These are phyloP conservation scores for Discoglossus pictus DNA, from an alignment of 2,797 vertebrate species.

Conservation along the genomic window DNA sequence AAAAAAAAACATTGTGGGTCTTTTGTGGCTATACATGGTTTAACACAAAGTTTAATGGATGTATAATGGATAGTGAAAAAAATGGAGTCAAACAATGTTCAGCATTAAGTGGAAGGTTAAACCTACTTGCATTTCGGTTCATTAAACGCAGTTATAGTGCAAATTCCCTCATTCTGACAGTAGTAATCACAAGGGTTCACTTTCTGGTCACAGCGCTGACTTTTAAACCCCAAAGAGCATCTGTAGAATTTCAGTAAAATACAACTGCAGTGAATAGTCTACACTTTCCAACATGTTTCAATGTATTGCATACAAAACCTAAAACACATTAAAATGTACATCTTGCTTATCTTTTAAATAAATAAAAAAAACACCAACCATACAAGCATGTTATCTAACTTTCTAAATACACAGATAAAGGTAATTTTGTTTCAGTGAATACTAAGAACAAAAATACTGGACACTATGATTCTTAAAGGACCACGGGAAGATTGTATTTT, in stretches of 20 bases:
- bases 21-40: constrained; percentile 74
- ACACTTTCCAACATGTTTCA: constrained; percentile 64
- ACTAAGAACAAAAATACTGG: no score
- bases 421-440: no score
- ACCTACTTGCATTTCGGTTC: constrained; percentile 99
- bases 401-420: no score
- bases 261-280: constrained; percentile 76
- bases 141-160: constrained; percentile 99
- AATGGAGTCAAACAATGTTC: constrained; percentile 77
- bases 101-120: constrained; percentile 81
- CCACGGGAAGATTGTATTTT: no score
- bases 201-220: constrained; percentile 99
- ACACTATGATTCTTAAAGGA: no score
- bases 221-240: constrained; percentile 99
- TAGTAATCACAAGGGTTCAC: constrained; percentile 99
- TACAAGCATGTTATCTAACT: no score
- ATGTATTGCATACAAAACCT: constrained; percentile 60
- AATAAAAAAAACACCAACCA: no score
- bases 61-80: constrained; percentile 73
- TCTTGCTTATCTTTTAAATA: no score
- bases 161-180: constrained; percentile 99
- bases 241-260: constrained; percentile 93
- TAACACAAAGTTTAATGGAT: constrained; percentile 66
- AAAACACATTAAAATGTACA: no score
- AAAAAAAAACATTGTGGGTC: constrained; percentile 57